Conservation (phyloP, 2,888 invertebrate species). For the Quadriops clusia region DNA sequence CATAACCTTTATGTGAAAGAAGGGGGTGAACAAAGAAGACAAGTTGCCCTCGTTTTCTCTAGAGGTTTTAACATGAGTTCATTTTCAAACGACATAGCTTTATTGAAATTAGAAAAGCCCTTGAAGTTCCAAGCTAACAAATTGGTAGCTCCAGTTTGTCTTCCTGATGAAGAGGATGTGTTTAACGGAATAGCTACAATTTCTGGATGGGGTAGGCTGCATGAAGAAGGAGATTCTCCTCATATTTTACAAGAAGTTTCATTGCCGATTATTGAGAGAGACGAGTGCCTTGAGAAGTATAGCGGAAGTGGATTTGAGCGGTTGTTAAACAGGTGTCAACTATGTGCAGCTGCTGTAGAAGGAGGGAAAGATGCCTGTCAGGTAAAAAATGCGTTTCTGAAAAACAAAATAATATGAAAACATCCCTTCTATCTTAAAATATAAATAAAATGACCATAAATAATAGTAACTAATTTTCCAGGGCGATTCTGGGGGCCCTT, state of each 20-base stretch:
- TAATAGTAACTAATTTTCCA: slow-evolving; percentile 20
- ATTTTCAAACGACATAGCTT: slow-evolving; percentile 22
- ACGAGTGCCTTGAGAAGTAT: slow-evolving; percentile 17
- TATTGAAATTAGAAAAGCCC: slow-evolving; percentile 19
- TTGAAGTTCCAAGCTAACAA: slow-evolving; percentile 15
- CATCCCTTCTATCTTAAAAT: too few species aligned
- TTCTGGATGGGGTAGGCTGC: slow-evolving; percentile 23
- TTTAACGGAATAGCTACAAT: slow-evolving; percentile 19
- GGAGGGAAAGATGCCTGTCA: slow-evolving; percentile 25
- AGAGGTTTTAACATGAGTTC: slow-evolving; percentile 19
- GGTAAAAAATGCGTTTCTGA: too few species aligned
- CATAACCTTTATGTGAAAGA: slow-evolving; percentile 19
- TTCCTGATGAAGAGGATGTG: slow-evolving; percentile 18
- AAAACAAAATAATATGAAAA: slow-evolving; percentile 3
- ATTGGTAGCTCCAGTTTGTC: slow-evolving; percentile 19
- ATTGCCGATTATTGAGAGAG: slow-evolving; percentile 18
- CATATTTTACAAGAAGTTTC: slow-evolving; percentile 17
- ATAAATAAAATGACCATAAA: neutral
- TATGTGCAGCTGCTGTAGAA: slow-evolving; percentile 21
- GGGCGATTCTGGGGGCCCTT: slow-evolving; percentile 36
- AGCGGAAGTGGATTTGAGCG: slow-evolving; percentile 18
- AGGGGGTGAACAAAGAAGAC: slow-evolving; percentile 22
- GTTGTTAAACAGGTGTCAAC: slow-evolving; percentile 20
- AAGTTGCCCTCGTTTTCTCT: slow-evolving; percentile 15
- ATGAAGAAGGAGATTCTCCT: slow-evolving; percentile 18